A percentile compares a stretch with the other conserved stretches of the same genome.
Conservation (phyloP, 2,797 vertebrate genomes). For the Apodemus agrarius region DNA sequence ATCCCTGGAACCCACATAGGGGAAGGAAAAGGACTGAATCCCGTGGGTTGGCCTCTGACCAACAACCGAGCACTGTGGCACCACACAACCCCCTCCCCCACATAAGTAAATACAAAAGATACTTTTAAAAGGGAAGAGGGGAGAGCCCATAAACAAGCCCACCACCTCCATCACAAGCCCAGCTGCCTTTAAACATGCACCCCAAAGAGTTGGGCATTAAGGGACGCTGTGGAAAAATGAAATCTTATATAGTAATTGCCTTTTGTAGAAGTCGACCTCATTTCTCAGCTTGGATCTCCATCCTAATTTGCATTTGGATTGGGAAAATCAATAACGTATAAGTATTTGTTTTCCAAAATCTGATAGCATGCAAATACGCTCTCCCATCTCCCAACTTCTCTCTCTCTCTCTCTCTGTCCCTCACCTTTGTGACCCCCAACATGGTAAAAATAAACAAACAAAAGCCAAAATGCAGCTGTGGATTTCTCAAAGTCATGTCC, state of each 20-base stretch:
- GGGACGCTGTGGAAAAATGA: slow-evolving; percentile 56
- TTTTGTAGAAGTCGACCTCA: slow-evolving; percentile 27
- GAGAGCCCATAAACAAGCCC: neutral
- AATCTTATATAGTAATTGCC: slow-evolving; percentile 54
- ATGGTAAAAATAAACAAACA: neutral
- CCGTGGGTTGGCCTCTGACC: neutral
- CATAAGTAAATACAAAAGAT: neutral
- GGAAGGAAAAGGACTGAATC: neutral
- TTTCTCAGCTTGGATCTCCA: slow-evolving; percentile 50
- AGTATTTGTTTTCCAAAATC: slow-evolving; percentile 73
- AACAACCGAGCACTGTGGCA: neutral
- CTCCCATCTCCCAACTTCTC: slow-evolving; percentile 44
- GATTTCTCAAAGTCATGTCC: neutral
- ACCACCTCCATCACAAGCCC: neutral
- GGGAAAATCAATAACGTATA: neutral
- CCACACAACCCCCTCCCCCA: neutral
- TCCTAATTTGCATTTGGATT: slow-evolving; percentile 51
- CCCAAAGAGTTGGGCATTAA: slow-evolving; percentile 26
- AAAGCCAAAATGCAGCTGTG: neutral
- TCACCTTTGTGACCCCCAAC: neutral
- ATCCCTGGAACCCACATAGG: neutral
- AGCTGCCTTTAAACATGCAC: slow-evolving; percentile 33
- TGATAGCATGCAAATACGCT: slow-evolving; percentile 61
- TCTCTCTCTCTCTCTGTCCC: neutral
- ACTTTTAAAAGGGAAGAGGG: neutral